Evolutionary conservation across 2,888 invertebrate genomes (phyloP).

Genomic region (Agriopis marginaria): DNA sequence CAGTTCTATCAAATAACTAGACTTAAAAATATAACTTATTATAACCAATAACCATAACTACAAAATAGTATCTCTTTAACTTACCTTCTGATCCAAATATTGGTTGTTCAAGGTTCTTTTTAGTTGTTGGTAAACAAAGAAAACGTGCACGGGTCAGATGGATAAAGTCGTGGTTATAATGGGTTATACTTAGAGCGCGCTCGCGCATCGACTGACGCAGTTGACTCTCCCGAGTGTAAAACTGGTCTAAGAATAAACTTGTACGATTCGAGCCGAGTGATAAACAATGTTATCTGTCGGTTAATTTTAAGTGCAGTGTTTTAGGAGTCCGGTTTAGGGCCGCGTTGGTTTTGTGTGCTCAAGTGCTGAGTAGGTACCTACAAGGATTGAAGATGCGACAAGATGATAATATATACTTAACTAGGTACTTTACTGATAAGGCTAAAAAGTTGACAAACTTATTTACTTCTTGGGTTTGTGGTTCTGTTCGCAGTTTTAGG

Average conservation of each 20-base stretch:
- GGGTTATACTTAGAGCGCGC: slow-evolving; percentile 30
- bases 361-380: not conserved
- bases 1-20: not conserved
- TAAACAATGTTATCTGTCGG: slow-evolving; percentile 40
- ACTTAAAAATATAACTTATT: not conserved
- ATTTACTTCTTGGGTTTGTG: no score
- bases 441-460: no score
- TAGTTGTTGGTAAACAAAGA: slow-evolving; percentile 33
- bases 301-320: slow-evolving; percentile 22
- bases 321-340: not conserved
- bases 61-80: not conserved
- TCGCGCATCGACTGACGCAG: slow-evolving; percentile 35
- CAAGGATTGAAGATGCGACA: no score
- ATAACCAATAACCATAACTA: not conserved
- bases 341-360: not conserved
- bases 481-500: no score
- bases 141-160: slow-evolving; percentile 1
- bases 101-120: slow-evolving; percentile 7
- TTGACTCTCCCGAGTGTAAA: slow-evolving; percentile 13
- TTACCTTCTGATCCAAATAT: slow-evolving; percentile 2
- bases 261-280: slow-evolving; percentile 33
- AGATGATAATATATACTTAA: no score
- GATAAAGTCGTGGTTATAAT: not conserved
- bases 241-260: slow-evolving; percentile 41
- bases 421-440: no score